Percentiles rank a stretch among this genome's conserved stretches.
Evolutionary conservation across 2,888 invertebrate species (phyloP).

Genomic region (Cephalotes varians): DNA sequence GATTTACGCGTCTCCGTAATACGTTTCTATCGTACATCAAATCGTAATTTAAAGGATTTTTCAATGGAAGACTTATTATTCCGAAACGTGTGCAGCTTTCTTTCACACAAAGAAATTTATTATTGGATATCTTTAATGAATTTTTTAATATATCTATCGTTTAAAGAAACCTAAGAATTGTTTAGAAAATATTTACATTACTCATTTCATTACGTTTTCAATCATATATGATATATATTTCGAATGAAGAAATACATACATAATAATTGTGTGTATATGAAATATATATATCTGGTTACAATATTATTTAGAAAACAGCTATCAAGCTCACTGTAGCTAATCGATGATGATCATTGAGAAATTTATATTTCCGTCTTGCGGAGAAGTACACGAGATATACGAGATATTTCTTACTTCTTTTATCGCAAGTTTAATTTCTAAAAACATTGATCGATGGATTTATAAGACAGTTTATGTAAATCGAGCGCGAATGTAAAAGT

Average conservation of each 20-base stretch:
- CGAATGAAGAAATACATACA: background rate
- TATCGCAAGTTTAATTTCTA: background rate
- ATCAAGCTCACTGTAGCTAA: slow-evolving; percentile 4
- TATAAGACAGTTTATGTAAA: background rate
- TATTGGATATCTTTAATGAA: slow-evolving; percentile 8
- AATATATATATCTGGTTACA: slow-evolving; percentile 20
- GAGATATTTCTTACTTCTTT: background rate
- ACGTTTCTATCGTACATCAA: background rate
- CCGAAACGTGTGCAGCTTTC: background rate
- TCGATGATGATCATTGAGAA: background rate
- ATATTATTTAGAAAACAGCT: slow-evolving; percentile 24
- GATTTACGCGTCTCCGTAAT: slow-evolving; percentile 13
- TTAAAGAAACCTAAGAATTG: background rate
- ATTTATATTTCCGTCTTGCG: background rate
- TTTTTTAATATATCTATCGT: background rate
- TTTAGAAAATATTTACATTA: background rate
- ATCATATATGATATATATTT: background rate
- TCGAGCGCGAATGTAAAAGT: slow-evolving; percentile 10
- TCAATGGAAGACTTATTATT: background rate
- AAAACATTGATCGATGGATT: background rate
- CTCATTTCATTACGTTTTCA: background rate
- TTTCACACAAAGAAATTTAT: background rate
- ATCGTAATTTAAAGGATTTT: background rate
- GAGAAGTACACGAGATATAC: background rate
- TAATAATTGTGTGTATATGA: slow-evolving; percentile 11